A percentile compares a stretch with the other conserved stretches of the same genome.
These are phyloP conservation scores for Drosophila anomalata DNA, from an alignment of 2,888 invertebrate species.

Conservation along the genomic window DNA sequence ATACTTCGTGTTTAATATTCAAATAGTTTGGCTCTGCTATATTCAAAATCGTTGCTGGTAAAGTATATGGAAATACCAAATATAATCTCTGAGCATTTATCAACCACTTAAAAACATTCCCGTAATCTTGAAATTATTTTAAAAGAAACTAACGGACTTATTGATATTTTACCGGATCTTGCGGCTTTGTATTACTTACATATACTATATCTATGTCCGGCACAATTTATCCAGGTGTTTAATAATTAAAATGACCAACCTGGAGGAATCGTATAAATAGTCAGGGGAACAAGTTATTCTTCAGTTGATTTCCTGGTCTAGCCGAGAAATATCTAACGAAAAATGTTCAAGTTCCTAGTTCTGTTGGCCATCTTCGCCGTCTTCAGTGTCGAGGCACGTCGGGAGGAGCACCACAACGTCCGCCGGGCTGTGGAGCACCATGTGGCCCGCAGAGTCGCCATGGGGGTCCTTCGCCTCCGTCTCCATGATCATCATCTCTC, in stretches of 20 bases:
- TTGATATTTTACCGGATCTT: not conserved
- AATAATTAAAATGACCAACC: not conserved
- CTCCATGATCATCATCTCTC: not conserved
- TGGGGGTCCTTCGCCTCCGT: not conserved
- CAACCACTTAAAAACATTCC: no score
- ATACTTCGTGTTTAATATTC: no score
- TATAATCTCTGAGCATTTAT: no score
- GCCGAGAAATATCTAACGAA: not conserved
- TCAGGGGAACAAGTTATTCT: not conserved
- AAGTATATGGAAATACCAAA: no score
- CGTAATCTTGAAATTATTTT: not conserved
- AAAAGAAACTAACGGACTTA: not conserved
- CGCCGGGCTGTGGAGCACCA: not conserved
- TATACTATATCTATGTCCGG: not conserved
- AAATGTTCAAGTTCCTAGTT: conserved; percentile 4
- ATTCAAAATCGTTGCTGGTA: no score
- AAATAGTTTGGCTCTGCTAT: no score
- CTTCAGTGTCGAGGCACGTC: not conserved
- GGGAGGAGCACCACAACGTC: not conserved
- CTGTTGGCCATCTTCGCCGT: not conserved
- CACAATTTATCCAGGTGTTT: not conserved
- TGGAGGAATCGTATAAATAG: not conserved
- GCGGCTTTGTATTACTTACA: not conserved
- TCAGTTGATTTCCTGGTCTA: not conserved
- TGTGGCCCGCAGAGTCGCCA: not conserved